Evolutionary conservation across 2,888 invertebrate species (phyloP).

Genomic region (Eristalinus aeneus): DNA sequence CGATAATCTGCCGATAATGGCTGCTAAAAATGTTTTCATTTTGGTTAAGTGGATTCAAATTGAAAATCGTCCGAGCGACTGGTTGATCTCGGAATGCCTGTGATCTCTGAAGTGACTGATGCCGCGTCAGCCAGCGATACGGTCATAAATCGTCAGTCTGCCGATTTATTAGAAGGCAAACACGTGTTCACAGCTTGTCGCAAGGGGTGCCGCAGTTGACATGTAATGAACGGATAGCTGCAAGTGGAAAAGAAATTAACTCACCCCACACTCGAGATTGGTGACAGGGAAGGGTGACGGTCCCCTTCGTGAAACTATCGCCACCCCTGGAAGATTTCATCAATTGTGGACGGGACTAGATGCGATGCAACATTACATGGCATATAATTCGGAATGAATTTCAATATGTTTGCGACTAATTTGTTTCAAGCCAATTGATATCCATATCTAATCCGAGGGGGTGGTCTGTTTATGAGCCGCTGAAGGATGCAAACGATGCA

Average conservation of each 20-base stretch:
- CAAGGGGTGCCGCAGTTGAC: slow-evolving; percentile 22
- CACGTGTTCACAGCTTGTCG: slow-evolving; percentile 79
- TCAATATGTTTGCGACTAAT: slow-evolving; percentile 76
- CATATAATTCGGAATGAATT: slow-evolving; percentile 61
- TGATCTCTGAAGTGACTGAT: slow-evolving; percentile 65
- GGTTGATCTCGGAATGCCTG: slow-evolving; percentile 48
- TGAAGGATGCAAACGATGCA: slow-evolving; percentile 49
- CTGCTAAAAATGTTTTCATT: slow-evolving; percentile 54
- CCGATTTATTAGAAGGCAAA: slow-evolving; percentile 78
- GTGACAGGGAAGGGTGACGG: slow-evolving; percentile 46
- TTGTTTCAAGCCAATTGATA: slow-evolving; percentile 75
- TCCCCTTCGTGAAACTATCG: slow-evolving; percentile 31
- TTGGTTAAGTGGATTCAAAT: slow-evolving; percentile 66
- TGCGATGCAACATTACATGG: slow-evolving; percentile 37
- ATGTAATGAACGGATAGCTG: slow-evolving; percentile 47
- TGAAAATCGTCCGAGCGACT: slow-evolving; percentile 32
- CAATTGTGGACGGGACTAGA: neutral
- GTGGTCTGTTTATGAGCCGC: slow-evolving; percentile 79
- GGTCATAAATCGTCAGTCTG: slow-evolving; percentile 70
- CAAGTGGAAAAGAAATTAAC: slow-evolving; percentile 64
- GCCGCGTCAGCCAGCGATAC: slow-evolving; percentile 15
- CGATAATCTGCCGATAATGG: slow-evolving; percentile 35
- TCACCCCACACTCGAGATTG: slow-evolving; percentile 58
- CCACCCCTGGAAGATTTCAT: slow-evolving; percentile 38
- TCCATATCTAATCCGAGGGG: slow-evolving; percentile 75